Base-by-base conservation (phyloP, 2,888 invertebrate genomes). In the Callimorpha dominula region DNA sequence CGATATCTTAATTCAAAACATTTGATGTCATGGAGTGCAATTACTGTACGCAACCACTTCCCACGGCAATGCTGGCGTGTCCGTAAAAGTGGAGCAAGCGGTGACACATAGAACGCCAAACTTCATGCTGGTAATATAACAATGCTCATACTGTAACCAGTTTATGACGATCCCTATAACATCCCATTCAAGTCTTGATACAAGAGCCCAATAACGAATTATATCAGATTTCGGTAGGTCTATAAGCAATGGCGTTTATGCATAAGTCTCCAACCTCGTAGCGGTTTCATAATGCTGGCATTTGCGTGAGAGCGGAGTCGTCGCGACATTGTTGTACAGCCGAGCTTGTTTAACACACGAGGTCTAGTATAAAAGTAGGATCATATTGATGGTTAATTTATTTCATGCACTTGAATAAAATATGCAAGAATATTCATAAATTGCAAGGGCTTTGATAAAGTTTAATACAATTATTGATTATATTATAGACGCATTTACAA, bases 41-140 rank as follows among this genome's bases (percentile, higher is more conserved):
- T 90, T 90, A 90, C 87, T 86, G 88, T 86, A 84, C 82, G 86
- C 90, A 89, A 90, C 88, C 88, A 90, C 91, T 93, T 94, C 93
- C 92, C 94, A 94, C 93, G 93, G 78, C 77, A 80, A 88, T 87
- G 85, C 85, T 85, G 84, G 79, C 84, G 87, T 88, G 89, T 87
- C 86, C 85, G 88, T 89, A 85, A 90, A 93, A 92, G 90, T 93
- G 83, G 93, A 93, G 90, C 93, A 86, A 83, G 85, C 85, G 86
- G 91, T 93, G 92, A 93, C 93, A 93, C 92, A 92, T 88, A 89
- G 88, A 91, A 84, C 82, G 81, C 85, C 79, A 86, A 88, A 86
- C 85, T 85, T 90, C 91, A 90, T 91, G 88, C 84, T 80, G 81
- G 90, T 92, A 91, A 90, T 91, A 91, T 90, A 90, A 90, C 89